phyloP scores from a whole-genome alignment of 2,888 invertebrate species.

The Microplitis manilae region DNA sequence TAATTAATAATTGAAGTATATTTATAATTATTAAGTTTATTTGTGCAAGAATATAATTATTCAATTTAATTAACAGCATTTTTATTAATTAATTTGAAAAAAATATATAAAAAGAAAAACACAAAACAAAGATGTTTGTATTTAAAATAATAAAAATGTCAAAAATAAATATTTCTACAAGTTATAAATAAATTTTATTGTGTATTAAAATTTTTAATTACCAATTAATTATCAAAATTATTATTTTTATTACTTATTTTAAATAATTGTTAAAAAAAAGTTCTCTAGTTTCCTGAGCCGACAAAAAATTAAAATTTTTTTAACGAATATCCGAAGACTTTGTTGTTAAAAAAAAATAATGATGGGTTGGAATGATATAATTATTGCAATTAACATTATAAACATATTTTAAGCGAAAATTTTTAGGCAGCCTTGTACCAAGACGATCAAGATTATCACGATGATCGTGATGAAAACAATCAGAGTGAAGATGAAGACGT shows the following conservation, averaged over 20 bases:
- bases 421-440: constrained; percentile 63
- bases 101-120: constrained; percentile 18
- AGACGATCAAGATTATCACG: constrained; percentile 54
- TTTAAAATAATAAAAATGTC: constrained; percentile 59
- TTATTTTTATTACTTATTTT: constrained; percentile 50
- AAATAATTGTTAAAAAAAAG: constrained; percentile 32
- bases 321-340: background rate
- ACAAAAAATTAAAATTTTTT: background rate
- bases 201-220: constrained; percentile 30
- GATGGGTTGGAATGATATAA: constrained; percentile 4
- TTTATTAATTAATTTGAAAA: background rate
- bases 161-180: constrained; percentile 67
- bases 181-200: constrained; percentile 54
- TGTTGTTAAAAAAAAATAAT: background rate
- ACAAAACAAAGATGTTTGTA: constrained; percentile 56
- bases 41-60: background rate
- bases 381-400: constrained; percentile 27
- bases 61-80: constrained; percentile 5
- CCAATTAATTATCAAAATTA: constrained; percentile 52
- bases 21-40: background rate
- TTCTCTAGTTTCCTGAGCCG: constrained; percentile 55
- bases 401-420: constrained; percentile 53
- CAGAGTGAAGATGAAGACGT: constrained; percentile 50
- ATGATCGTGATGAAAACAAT: constrained; percentile 59
- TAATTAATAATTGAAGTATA: too few species aligned